phyloP scores from a whole-genome alignment of 2,888 invertebrate species.

The Diogma glabrata region DNA sequence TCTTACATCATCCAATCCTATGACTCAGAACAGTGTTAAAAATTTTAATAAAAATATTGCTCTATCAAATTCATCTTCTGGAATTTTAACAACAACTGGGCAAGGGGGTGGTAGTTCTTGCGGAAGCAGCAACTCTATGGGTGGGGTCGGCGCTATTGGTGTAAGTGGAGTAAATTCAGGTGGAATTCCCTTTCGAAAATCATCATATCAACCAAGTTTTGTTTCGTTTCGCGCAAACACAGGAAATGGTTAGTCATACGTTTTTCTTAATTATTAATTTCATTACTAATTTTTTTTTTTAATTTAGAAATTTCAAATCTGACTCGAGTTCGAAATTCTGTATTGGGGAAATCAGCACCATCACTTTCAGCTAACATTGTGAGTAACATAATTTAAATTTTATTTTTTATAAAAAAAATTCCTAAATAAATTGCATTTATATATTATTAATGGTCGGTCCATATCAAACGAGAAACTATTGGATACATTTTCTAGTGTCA shows the following conservation, averaged over 20 bases:
- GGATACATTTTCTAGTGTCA: too few species aligned
- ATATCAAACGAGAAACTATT: too few species aligned
- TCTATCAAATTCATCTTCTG: neutral
- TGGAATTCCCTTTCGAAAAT: conserved; percentile 27
- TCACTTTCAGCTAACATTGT: conserved; percentile 53
- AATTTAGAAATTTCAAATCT: conserved; percentile 54
- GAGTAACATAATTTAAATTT: conserved; percentile 1
- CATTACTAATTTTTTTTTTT: too few species aligned
- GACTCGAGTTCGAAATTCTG: conserved; percentile 75
- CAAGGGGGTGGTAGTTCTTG: too few species aligned
- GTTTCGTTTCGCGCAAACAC: conserved; percentile 30
- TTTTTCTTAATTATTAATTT: too few species aligned
- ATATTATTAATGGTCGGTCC: too few species aligned
- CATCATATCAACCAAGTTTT: conserved; percentile 30
- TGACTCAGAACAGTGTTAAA: conserved; percentile 1
- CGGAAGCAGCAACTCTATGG: too few species aligned
- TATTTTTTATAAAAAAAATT: neutral
- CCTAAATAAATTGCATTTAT: neutral
- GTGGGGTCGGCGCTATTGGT: neutral
- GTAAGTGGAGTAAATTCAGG: neutral
- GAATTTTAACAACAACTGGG: neutral
- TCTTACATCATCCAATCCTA: neutral
- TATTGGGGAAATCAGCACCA: conserved; percentile 89
- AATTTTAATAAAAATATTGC: neutral
- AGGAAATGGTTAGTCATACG: conserved; percentile 31